A percentile compares a stretch with the other conserved stretches of the same genome.
These are phyloP conservation scores for Tenthredo mesomela DNA, from an alignment of 2,888 invertebrate genomes.

Conservation along the genomic window DNA sequence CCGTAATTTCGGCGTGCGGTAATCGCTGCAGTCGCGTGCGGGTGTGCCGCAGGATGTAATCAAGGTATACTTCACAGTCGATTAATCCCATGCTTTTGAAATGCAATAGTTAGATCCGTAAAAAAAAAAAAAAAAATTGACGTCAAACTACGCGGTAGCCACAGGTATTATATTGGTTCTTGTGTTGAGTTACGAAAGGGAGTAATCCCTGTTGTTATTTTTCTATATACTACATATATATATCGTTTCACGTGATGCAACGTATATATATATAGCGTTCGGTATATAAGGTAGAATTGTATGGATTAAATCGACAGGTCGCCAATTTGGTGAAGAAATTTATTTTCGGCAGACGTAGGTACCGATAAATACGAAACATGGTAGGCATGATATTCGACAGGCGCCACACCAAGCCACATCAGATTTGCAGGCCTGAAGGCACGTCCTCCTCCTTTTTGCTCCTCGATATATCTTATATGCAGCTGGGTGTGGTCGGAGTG, in stretches of 20 bases:
- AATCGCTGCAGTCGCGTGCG: slow-evolving; percentile 52
- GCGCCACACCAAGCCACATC: not conserved
- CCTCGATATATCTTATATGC: slow-evolving; percentile 11
- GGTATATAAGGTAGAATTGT: not conserved
- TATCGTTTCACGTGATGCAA: not conserved
- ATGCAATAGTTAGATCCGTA: not conserved
- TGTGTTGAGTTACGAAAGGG: not conserved
- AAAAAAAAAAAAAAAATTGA: too few relatives aligned
- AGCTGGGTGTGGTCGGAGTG: slow-evolving; percentile 56
- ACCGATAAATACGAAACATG: slow-evolving; percentile 37
- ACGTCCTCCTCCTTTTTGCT: not conserved
- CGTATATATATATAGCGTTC: not conserved
- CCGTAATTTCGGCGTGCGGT: not conserved
- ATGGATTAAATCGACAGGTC: slow-evolving; percentile 35
- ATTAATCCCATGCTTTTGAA: slow-evolving; percentile 55
- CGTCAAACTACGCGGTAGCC: not conserved
- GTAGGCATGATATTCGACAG: not conserved
- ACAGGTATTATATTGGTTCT: not conserved
- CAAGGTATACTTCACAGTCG: slow-evolving; percentile 60
- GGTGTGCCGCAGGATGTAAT: slow-evolving; percentile 61
- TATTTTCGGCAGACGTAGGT: slow-evolving; percentile 40
- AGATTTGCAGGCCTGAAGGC: not conserved
- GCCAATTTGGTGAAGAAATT: slow-evolving; percentile 45
- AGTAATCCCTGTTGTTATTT: not conserved
- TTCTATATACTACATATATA: not conserved